Percentiles rank a stretch among this genome's conserved stretches.
Evolutionary conservation across 92 coral and sea anemone genomes (phyloP).

Genomic region (Heliopora coerulea): DNA sequence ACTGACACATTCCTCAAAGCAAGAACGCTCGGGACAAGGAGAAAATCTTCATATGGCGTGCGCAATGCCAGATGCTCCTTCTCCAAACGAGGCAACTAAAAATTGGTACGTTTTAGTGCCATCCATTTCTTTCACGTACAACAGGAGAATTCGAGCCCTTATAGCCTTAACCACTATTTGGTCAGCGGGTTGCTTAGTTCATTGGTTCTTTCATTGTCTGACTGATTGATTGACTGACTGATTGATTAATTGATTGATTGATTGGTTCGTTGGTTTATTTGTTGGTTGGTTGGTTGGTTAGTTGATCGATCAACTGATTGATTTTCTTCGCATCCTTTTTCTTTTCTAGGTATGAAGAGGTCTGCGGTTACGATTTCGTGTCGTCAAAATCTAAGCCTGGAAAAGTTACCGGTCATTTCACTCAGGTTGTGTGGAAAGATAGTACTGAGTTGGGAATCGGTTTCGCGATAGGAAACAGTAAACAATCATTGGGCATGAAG

Average conservation of each 20-base stretch:
- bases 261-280: no score
- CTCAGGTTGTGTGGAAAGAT: constrained; percentile 91
- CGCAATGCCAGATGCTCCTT: constrained; percentile 55
- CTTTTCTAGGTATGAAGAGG: constrained; percentile 82
- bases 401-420: constrained; percentile 74
- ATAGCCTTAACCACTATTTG: no score
- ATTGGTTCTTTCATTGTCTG: no score
- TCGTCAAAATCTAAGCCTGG: constrained; percentile 70
- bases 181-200: no score
- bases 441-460: constrained; percentile 75
- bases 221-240: no score
- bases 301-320: no score
- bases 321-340: neutral
- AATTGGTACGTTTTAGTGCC: constrained; percentile 49
- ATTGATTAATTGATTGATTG: no score
- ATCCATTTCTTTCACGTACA: neutral
- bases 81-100: constrained; percentile 68
- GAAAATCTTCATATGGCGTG: constrained; percentile 92
- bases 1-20: constrained; percentile 68
- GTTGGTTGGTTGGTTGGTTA: no score
- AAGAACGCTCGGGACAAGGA: constrained; percentile 74
- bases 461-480: constrained; percentile 56
- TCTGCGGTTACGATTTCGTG: constrained; percentile 81
- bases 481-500: constrained; percentile 73
- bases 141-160: no score